Conservation (phyloP, 2,113 vertebrate species). For the Choloepus hoffmanni region DNA sequence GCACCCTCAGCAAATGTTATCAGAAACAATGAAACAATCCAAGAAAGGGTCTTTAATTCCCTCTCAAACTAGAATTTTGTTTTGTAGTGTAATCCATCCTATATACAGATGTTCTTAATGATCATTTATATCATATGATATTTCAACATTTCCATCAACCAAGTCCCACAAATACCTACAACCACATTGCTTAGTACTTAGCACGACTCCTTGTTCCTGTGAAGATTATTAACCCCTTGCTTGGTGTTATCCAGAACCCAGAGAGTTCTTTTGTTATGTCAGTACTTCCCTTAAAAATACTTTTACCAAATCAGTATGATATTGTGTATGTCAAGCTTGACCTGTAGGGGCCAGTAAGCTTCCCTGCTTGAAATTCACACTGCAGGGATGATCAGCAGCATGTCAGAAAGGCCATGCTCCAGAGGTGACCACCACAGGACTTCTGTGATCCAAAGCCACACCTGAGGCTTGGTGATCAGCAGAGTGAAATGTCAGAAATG, state of each 20-base stretch:
- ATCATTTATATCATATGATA: neutral
- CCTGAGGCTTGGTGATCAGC: neutral
- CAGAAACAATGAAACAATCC: conserved; percentile 10
- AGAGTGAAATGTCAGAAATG: neutral
- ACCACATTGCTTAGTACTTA: neutral
- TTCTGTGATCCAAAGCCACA: neutral
- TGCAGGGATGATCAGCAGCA: neutral
- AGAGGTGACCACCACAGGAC: neutral
- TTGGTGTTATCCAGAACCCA: neutral
- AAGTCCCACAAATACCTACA: conserved; percentile 19
- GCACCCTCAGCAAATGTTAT: neutral
- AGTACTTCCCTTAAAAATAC: conserved; percentile 38
- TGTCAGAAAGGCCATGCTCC: neutral
- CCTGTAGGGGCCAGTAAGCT: neutral
- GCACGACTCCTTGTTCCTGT: neutral
- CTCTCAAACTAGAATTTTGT: neutral
- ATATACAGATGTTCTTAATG: neutral
- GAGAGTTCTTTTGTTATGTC: neutral
- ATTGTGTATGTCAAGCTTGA: neutral
- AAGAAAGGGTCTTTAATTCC: conserved; percentile 8
- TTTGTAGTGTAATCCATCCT: neutral
- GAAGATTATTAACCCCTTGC: neutral
- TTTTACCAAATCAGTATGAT: neutral
- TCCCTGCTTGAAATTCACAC: neutral
- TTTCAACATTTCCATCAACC: neutral